Evolutionary conservation across 2,113 vertebrate species (phyloP), one percentile per base, ranked within the genome.

Genomic region (Pseudorectes ferrugineus): DNA sequence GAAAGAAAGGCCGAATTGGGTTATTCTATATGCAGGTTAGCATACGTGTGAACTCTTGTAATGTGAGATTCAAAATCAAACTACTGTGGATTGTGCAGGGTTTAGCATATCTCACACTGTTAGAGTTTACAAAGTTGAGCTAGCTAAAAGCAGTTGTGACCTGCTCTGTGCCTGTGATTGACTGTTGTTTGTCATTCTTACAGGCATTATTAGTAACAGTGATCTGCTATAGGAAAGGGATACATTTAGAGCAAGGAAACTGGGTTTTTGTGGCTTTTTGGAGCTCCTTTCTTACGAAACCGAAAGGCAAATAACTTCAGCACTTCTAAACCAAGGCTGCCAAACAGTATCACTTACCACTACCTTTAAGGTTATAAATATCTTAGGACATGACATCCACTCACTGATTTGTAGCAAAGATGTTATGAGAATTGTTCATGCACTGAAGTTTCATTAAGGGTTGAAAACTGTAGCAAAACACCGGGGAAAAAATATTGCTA

Each of bases 41-140:
- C 7, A 36, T 87, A 86, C 28, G 28, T 91, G 94, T 93, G 95
- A 93, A 87, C 97, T 93, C 92, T 75, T 96, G 93, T 92, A 88
- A 95, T 89, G 91, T 80, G 96, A 95, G 94, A 92, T 95, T 96
- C 95, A 95, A 96, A 97, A 97, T 88, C 92, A 97, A 98, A 95
- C 72, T 80, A 81, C 88, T 71, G 90, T 95, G 95, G 74, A 94
- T 94, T 92, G 87, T 96, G 88, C 74, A 87, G 54, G 88, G 74
- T 95, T 97, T 96, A 96, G 92, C 77, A 38, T 94, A 88, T 92
- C 95, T 97, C 81, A 89, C 83, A 66, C 81, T 89, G 72, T 88
- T 86, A 45, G 61, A 87, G 92, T 95, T 96, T 77, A 86, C 70
- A 62, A 93, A 97, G 88, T 94, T 83, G 51, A 96, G 90, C 85